Conservation (phyloP, 2,797 vertebrate species). For the Falco cherrug region DNA sequence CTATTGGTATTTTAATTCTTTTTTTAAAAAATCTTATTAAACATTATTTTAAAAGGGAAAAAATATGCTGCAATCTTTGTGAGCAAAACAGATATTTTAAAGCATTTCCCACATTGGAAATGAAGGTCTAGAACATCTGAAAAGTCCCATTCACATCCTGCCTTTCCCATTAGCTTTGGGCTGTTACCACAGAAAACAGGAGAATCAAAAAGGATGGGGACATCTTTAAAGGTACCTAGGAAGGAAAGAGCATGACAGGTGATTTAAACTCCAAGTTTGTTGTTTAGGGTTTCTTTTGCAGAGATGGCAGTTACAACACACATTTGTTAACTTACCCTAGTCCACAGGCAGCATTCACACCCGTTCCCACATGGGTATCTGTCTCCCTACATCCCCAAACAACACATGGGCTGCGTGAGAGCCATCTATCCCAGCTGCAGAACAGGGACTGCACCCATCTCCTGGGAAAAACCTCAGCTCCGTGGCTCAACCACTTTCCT, state of each 20-base stretch:
- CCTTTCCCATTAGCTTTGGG: not conserved
- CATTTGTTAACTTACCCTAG: fast-evolving
- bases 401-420: fast-evolving
- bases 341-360: not conserved
- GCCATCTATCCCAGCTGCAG: fast-evolving
- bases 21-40: not conserved
- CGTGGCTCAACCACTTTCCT: not conserved
- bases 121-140: not conserved
- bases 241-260: not conserved
- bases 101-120: not conserved
- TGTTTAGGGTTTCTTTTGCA: not conserved
- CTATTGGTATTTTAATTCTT: slow-evolving; percentile 16
- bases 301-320: not conserved
- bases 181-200: not conserved
- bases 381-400: not conserved
- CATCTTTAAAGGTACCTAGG: fast-evolving
- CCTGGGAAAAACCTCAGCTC: not conserved
- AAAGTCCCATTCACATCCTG: not conserved
- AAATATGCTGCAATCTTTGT: not conserved
- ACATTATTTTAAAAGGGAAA: not conserved
- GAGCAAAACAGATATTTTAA: not conserved
- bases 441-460: not conserved
- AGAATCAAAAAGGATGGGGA: not conserved
- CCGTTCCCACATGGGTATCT: fast-evolving
- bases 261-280: not conserved